Evolutionary conservation across 30 jellyfish, hydroid and myxozoan species (phyloP).

Genomic region (Pelagia noctiluca): DNA sequence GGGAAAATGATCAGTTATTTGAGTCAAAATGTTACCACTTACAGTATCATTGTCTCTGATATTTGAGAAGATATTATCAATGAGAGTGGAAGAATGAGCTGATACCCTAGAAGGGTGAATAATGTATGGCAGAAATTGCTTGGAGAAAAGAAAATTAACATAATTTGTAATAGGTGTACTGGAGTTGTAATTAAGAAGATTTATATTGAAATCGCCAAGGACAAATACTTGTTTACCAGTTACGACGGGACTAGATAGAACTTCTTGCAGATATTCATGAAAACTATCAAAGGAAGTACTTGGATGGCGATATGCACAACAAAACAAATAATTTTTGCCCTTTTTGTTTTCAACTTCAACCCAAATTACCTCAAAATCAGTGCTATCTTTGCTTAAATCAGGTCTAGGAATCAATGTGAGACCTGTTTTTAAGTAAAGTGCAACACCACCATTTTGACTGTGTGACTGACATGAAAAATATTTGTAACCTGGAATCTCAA

Average conservation of each 20-base stretch:
- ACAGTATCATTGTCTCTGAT: no score
- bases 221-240: no score
- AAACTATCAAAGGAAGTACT: background rate
- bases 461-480: slow-evolving; percentile 22
- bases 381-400: background rate
- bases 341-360: background rate
- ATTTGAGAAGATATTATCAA: no score
- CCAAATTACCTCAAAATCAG: background rate
- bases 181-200: no score
- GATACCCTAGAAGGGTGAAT: no score
- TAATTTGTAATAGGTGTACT: no score
- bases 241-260: background rate
- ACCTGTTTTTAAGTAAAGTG: slow-evolving; percentile 2
- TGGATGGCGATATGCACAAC: slow-evolving; percentile 1
- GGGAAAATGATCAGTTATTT: no score
- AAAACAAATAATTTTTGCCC: background rate
- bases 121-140: no score
- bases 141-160: no score
- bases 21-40: no score
- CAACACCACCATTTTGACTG: slow-evolving; percentile 17
- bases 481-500: slow-evolving; percentile 14
- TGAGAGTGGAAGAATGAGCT: no score
- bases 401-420: slow-evolving; percentile 6
- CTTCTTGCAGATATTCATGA: slow-evolving; percentile 3
- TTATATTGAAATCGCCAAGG: no score